phyloP scores from a whole-genome alignment of 2,797 vertebrate species.

The Ptychadena robeensis region DNA sequence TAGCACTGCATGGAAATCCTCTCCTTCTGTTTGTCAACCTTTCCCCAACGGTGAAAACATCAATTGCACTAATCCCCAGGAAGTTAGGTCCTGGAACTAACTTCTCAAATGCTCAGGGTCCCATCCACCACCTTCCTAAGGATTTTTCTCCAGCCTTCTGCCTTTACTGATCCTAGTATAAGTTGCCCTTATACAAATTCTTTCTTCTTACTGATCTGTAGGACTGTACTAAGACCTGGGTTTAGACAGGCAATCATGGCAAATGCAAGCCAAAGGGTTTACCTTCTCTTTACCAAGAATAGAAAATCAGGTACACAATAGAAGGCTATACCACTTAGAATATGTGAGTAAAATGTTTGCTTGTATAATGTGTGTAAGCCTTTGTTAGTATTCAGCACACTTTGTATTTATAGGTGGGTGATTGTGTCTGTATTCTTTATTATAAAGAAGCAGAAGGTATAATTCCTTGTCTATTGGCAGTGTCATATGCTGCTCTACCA shows the following conservation, averaged over 20 bases:
- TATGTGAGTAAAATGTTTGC: background rate
- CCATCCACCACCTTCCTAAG: background rate
- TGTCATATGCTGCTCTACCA: background rate
- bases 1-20: background rate
- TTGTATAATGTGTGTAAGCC: background rate
- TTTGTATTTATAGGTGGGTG: background rate
- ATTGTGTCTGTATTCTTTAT: background rate
- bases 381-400: background rate
- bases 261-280: too few relatives aligned
- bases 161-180: too few relatives aligned
- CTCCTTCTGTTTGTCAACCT: background rate
- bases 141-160: too few relatives aligned
- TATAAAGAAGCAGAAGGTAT: background rate
- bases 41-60: background rate
- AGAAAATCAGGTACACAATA: background rate
- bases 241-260: too few relatives aligned
- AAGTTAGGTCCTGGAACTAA: background rate
- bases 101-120: background rate
- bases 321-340: background rate
- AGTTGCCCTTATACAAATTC: too few relatives aligned
- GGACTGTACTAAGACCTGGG: too few relatives aligned
- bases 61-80: background rate
- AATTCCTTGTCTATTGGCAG: background rate
- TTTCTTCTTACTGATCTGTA: too few relatives aligned
- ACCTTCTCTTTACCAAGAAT: too few relatives aligned